Percentiles rank a stretch among this genome's conserved stretches.
These are phyloP conservation scores for Syrphus vitripennis DNA, from an alignment of 2,888 invertebrate species.

Conservation along the genomic window DNA sequence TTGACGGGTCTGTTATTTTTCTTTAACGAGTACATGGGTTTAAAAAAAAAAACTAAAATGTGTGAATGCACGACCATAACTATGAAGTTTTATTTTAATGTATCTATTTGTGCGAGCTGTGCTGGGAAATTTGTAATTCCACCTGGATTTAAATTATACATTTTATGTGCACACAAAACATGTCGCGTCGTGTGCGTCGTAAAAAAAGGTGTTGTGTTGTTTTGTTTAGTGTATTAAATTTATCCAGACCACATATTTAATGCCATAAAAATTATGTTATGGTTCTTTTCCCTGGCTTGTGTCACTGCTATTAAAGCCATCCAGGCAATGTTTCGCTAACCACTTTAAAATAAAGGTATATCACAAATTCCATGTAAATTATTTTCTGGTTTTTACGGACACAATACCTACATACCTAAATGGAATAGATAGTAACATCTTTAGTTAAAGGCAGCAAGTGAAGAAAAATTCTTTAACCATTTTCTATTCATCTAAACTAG, in stretches of 20 bases:
- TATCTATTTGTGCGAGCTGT: not conserved
- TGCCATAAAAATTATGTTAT: not conserved
- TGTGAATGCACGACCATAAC: not conserved
- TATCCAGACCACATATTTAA: not conserved
- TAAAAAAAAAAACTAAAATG: not conserved
- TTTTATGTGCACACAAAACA: not conserved
- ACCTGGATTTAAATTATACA: not conserved
- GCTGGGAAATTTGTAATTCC: not conserved
- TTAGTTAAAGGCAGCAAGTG: no score
- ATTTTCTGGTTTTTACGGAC: no score
- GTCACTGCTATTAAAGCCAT: no score
- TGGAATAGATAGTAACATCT: no score
- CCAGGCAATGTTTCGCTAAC: no score
- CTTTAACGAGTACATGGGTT: no score
- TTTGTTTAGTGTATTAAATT: not conserved
- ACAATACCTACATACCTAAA: no score
- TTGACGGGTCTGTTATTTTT: no score
- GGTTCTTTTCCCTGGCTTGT: no score
- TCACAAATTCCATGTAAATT: not conserved
- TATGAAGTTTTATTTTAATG: not conserved
- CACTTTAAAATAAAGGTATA: no score
- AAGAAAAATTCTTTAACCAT: no score
- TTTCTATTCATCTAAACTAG: no score
- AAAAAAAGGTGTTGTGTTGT: not conserved
- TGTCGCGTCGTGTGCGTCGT: not conserved